Percentiles rank a stretch among this genome's conserved stretches.
Conservation (phyloP, 2,797 vertebrate genomes). For the Tarsius wallacei region DNA sequence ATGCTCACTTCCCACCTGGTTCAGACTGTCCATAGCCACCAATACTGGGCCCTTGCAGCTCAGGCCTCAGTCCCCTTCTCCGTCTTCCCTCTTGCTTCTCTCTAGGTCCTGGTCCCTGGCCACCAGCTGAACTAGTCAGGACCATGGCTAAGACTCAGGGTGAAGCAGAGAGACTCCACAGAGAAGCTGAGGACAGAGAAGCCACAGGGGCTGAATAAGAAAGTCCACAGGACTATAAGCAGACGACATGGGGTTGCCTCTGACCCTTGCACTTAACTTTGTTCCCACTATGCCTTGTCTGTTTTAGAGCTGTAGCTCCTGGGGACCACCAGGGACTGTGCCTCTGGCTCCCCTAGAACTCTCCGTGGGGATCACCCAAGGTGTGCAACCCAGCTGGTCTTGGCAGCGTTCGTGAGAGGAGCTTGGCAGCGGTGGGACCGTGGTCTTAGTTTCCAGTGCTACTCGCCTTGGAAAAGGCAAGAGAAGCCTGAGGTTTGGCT, state of each 20-base stretch:
- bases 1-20: rapidly evolving
- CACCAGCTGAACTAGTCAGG: neutral
- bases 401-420: no score
- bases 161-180: neutral
- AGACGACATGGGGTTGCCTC: rapidly evolving
- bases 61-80: neutral
- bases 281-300: neutral
- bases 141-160: neutral
- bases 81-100: neutral
- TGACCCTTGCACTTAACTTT: no score
- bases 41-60: rapidly evolving
- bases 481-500: neutral
- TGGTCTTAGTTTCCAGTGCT: neutral
- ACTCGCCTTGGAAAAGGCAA: neutral
- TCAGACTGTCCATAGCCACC: rapidly evolving
- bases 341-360: neutral
- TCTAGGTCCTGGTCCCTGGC: neutral
- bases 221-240: rapidly evolving
- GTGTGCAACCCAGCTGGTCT: neutral
- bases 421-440: neutral
- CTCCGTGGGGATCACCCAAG: neutral
- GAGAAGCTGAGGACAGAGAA: neutral
- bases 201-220: neutral
- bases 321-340: rapidly evolving
- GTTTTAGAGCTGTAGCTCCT: neutral